phyloP scores from a whole-genome alignment of 2,888 invertebrate species.

The Cerceris rybyensis region DNA sequence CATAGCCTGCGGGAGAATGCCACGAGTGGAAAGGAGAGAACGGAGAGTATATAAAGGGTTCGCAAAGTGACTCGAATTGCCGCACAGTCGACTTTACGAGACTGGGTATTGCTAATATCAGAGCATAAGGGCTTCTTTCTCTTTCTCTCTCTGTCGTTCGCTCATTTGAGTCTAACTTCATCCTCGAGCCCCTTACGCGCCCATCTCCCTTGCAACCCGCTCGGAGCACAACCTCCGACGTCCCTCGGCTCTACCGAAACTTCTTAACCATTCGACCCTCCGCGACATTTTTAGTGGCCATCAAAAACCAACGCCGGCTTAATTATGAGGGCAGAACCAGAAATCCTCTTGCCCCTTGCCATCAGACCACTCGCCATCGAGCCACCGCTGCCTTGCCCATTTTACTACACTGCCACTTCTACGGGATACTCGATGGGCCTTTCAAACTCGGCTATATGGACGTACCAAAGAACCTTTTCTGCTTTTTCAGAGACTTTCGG shows the following conservation, averaged over 20 bases:
- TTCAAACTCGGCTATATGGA: slow-evolving; percentile 23
- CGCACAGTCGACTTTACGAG: slow-evolving; percentile 79
- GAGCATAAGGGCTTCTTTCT: slow-evolving; percentile 65
- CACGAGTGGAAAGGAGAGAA: slow-evolving; percentile 7
- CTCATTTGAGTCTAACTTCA: slow-evolving; percentile 12
- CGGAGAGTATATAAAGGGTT: slow-evolving; percentile 78
- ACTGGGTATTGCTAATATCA: slow-evolving; percentile 80
- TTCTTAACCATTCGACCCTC: slow-evolving; percentile 79
- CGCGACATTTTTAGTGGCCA: slow-evolving; percentile 82
- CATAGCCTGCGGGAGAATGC: slow-evolving; percentile 31
- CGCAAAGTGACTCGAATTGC: slow-evolving; percentile 81
- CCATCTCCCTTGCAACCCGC: slow-evolving; percentile 4
- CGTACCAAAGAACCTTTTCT: slow-evolving; percentile 30
- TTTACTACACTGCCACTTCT: slow-evolving; percentile 23
- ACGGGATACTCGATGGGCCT: slow-evolving; percentile 33
- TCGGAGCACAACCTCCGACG: slow-evolving; percentile 31
- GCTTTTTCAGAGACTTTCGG: background rate
- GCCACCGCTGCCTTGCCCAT: slow-evolving; percentile 20
- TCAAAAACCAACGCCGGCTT: slow-evolving; percentile 80
- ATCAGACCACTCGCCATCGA: slow-evolving; percentile 9
- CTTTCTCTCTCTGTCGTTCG: slow-evolving; percentile 33
- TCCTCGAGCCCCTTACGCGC: slow-evolving; percentile 11
- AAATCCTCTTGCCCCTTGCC: slow-evolving; percentile 43
- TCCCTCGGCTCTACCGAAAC: slow-evolving; percentile 67
- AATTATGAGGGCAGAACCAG: slow-evolving; percentile 76